Evolutionary conservation across 2,797 vertebrate species (phyloP).

Genomic region (Fistularia tabacaria): DNA sequence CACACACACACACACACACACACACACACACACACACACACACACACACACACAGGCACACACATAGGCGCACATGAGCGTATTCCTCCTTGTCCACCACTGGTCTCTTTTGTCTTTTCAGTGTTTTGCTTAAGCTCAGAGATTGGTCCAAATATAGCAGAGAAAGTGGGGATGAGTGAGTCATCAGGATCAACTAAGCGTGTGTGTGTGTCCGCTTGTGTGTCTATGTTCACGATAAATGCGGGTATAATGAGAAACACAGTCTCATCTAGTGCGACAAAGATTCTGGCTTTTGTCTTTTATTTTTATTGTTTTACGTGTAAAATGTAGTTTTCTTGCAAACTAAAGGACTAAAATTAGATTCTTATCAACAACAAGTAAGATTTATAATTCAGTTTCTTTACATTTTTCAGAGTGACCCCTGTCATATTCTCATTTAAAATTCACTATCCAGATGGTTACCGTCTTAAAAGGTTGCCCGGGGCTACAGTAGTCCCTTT

Average conservation of each 20-base stretch:
- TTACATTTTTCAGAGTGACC: too few relatives aligned
- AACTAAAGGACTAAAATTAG: too few relatives aligned
- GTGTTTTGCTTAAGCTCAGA: conserved; percentile 54
- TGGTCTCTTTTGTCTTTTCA: conserved; percentile 18
- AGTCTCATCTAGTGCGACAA: not conserved
- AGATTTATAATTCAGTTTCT: too few relatives aligned
- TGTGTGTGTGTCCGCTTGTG: conserved; percentile 5
- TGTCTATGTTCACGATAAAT: conserved; percentile 8
- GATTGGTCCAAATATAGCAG: conserved; percentile 71
- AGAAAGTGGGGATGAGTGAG: conserved; percentile 51
- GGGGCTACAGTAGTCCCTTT: too few relatives aligned
- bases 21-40: not conserved
- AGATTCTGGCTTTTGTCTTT: too few relatives aligned
- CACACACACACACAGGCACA: conserved; percentile 4
- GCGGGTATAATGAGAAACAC: conserved; percentile 8
- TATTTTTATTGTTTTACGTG: too few relatives aligned
- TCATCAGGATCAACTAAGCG: conserved; percentile 60
- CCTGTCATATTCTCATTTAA: too few relatives aligned
- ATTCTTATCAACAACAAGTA: too few relatives aligned
- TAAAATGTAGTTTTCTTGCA: too few relatives aligned
- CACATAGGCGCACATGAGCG: not conserved
- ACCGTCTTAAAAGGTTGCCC: too few relatives aligned
- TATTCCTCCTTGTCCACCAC: conserved; percentile 7
- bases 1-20: too few relatives aligned
- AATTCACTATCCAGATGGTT: too few relatives aligned